These are phyloP conservation scores for Coecobrya sp. DNA, from an alignment of 2,888 invertebrate species.

Conservation along the genomic window DNA sequence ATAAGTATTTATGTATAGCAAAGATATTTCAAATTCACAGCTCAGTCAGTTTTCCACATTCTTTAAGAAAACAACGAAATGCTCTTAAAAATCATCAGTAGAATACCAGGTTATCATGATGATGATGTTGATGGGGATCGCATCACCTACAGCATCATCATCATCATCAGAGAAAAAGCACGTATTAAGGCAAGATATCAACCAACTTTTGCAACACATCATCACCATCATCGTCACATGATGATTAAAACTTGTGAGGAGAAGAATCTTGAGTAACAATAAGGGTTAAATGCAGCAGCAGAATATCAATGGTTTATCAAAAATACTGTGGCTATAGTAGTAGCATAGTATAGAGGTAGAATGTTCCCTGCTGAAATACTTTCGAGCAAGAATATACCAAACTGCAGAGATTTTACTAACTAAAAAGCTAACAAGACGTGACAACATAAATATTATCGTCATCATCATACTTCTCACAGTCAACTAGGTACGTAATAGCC, in stretches of 20 bases:
- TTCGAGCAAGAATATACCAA: too few relatives aligned
- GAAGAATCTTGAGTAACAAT: slow-evolving; percentile 41
- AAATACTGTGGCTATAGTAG: too few relatives aligned
- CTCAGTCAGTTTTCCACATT: slow-evolving; percentile 46
- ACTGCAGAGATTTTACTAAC: slow-evolving; percentile 3
- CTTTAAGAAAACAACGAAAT: slow-evolving; percentile 54
- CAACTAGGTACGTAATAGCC: too few relatives aligned
- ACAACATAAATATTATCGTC: slow-evolving; percentile 60
- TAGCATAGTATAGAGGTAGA: not conserved
- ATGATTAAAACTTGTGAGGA: not conserved
- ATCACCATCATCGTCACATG: slow-evolving; percentile 1
- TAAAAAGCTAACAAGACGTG: slow-evolving; percentile 68
- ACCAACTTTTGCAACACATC: slow-evolving; percentile 19
- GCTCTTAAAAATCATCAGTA: slow-evolving; percentile 49
- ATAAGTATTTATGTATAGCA: not conserved
- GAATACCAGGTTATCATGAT: not conserved
- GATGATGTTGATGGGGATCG: not conserved
- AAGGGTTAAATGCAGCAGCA: not conserved
- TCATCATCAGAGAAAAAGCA: not conserved
- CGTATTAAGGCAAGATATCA: not conserved
- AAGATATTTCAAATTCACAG: not conserved
- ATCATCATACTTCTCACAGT: not conserved
- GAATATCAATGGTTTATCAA: too few relatives aligned
- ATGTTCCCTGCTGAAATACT: not conserved
- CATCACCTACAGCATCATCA: slow-evolving; percentile 29